Evolutionary conservation across 2,888 invertebrate genomes (phyloP), one percentile per base, ranked within the genome.

Genomic region (Artemia sinica): DNA sequence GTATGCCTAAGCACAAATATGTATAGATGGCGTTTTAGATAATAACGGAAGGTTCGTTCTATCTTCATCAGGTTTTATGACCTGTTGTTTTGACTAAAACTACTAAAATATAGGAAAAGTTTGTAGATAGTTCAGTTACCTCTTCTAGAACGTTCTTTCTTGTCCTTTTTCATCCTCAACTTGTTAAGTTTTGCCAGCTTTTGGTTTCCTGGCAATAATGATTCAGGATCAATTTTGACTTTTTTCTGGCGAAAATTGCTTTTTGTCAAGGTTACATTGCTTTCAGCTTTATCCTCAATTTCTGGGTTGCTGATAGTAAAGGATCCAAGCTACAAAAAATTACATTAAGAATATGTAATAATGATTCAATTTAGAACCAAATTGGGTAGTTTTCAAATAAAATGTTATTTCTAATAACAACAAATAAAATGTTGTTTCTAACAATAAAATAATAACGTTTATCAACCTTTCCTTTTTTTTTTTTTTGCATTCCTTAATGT

Each of bases 121-220:
- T 41, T 41, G 41, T 41, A 41, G 41, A 41, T 41, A 41, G 41
- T 41, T 41, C 41, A 41, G 41, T 70, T 69, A 77, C 78, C 76
- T 73, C 78, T 80, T 50, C 82, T 79, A 65, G 78, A 78, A 72
- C 77, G 78, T 49, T 81, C 78, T 74, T 86, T 86, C 74, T 83
- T 85, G 73, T 84, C 81, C 72, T 85, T 86, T 74, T 87, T 87
- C 71, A 85, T 85, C 72, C 84, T 83, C 71, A 82, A 78, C 73
- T 85, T 85, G 49, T 81, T 81, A 1, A 82, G 74, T 75, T 82
- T 81, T 74, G 85, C 85, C 14, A 84, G 75, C 71, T 81, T 80
- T 75, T 82, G 81, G 76, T 86, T 86, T 71, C 89, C 89, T 76
- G 87, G 86, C 68, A 88, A 76, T 67, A 81, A 79, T 81, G 85